These are phyloP conservation scores for Bimastos eiseni DNA, from an alignment of 2,888 invertebrate genomes.

Conservation along the genomic window DNA sequence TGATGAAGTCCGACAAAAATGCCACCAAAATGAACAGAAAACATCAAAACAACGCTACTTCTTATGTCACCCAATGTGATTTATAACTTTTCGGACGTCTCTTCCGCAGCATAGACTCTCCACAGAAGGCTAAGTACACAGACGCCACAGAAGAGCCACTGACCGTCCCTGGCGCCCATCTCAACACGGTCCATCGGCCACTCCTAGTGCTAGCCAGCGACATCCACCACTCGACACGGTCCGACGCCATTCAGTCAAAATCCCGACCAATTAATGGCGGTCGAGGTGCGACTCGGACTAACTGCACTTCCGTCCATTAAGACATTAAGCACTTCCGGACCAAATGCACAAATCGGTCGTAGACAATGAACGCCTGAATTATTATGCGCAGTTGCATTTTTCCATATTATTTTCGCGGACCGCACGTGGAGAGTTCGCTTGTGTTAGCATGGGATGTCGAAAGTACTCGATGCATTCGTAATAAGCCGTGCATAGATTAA, in stretches of 20 bases:
- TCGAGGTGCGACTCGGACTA: conserved; percentile 19
- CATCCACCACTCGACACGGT: not conserved
- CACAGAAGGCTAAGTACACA: not conserved
- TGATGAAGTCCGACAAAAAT: not conserved
- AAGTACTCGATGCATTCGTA: not conserved
- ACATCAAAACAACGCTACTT: not conserved
- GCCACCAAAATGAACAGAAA: not conserved
- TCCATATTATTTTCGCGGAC: not conserved
- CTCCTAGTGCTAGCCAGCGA: not conserved
- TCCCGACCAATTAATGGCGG: not conserved
- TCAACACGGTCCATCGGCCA: not conserved
- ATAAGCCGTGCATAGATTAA: not conserved
- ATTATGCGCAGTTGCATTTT: not conserved
- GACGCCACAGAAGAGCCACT: not conserved
- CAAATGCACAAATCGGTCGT: conserved; percentile 15
- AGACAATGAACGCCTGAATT: not conserved
- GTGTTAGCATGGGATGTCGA: not conserved
- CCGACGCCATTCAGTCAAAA: not conserved
- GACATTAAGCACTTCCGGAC: not conserved
- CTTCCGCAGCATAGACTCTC: not conserved
- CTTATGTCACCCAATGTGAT: not conserved
- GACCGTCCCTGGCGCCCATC: not conserved
- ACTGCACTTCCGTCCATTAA: conserved; percentile 18
- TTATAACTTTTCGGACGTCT: not conserved
- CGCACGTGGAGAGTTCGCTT: not conserved